Percentiles rank a stretch among this genome's conserved stretches.
phyloP scores from a whole-genome alignment of 2,113 vertebrate genomes.

The Plotosus lineatus region DNA sequence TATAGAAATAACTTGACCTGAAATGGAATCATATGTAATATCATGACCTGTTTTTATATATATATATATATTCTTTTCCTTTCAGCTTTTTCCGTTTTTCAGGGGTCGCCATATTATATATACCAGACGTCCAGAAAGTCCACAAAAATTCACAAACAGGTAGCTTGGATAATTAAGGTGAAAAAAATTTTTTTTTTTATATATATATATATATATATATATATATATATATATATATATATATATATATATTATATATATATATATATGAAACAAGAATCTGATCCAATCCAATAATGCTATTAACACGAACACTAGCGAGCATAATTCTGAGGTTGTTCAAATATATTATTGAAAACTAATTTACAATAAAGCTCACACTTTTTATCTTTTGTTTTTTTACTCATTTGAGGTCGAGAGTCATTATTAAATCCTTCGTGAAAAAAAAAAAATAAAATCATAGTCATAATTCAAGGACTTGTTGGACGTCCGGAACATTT shows the following conservation, averaged over 20 bases:
- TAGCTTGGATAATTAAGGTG: no score
- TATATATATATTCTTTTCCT: no score
- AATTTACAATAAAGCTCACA: neutral
- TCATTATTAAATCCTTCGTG: neutral
- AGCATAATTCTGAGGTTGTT: neutral
- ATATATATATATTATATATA: no score
- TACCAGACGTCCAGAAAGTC: neutral
- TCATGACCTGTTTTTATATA: conserved; percentile 28
- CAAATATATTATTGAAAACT: no score
- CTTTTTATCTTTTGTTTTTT: neutral
- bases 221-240: no score
- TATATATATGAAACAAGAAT: no score
- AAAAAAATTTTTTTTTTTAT: no score
- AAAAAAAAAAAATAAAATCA: neutral
- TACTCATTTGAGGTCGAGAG: neutral
- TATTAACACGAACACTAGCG: neutral
- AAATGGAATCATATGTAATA: conserved; percentile 16
- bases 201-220: no score
- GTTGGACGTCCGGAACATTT: neutral
- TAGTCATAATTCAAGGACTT: neutral
- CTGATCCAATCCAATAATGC: no score
- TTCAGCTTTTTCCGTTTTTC: no score
- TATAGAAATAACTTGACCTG: conserved; percentile 14
- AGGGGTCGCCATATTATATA: no score
- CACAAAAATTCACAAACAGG: no score